Percentiles rank a stretch among this genome's conserved stretches.
phyloP scores from a whole-genome alignment of 2,888 invertebrate genomes.

The Sarcophaga caerulescens region DNA sequence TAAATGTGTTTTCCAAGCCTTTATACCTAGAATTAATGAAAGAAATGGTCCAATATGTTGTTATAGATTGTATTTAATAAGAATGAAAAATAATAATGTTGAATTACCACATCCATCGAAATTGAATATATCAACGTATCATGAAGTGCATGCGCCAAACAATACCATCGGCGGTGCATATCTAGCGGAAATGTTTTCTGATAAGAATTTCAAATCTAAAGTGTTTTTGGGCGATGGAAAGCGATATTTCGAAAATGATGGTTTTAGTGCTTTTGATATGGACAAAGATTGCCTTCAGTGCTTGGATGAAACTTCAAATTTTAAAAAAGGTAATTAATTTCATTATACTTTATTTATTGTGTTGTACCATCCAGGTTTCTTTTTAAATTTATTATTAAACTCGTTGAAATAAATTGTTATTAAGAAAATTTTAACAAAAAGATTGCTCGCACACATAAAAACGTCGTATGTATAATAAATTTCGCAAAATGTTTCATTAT shows the following conservation, averaged over 20 bases:
- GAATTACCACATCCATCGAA: slow-evolving; percentile 87
- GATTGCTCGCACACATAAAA: too few relatives aligned
- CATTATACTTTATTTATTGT: not conserved
- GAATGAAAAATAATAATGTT: slow-evolving; percentile 84
- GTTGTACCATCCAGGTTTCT: not conserved
- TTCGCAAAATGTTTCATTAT: too few relatives aligned
- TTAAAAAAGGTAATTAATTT: not conserved
- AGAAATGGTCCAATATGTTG: slow-evolving; percentile 94
- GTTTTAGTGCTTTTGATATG: slow-evolving; percentile 71
- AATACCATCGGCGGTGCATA: slow-evolving; percentile 87
- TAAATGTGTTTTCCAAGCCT: slow-evolving; percentile 88
- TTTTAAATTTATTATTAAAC: not conserved
- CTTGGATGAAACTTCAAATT: slow-evolving; percentile 70
- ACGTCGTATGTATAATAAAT: too few relatives aligned
- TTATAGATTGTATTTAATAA: slow-evolving; percentile 90
- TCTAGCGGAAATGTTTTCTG: slow-evolving; percentile 91
- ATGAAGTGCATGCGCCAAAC: slow-evolving; percentile 86
- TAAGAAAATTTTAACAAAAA: too few relatives aligned
- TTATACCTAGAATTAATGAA: slow-evolving; percentile 89
- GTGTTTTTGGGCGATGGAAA: slow-evolving; percentile 88
- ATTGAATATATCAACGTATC: slow-evolving; percentile 87
- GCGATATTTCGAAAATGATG: slow-evolving; percentile 75
- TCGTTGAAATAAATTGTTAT: too few relatives aligned
- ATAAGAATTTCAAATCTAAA: slow-evolving; percentile 85
- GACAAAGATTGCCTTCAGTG: slow-evolving; percentile 78